phyloP scores from a whole-genome alignment of 1,140 invertebrate genomes.

The Drosophila lacertosa region DNA sequence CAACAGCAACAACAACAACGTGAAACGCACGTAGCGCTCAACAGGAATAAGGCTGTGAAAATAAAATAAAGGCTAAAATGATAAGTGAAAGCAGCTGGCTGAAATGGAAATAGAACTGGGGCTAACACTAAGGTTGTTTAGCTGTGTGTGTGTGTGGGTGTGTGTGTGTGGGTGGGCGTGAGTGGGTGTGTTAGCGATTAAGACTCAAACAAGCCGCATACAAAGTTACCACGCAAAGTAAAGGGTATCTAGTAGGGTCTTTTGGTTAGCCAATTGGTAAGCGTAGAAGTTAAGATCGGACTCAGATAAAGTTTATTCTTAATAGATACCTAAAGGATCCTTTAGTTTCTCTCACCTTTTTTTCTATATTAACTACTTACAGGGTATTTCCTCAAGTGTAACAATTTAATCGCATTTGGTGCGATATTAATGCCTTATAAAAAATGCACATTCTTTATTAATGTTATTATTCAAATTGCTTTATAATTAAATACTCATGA shows the following conservation, averaged over 20 bases:
- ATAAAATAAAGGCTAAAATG: conserved; percentile 75
- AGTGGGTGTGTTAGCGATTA: neutral
- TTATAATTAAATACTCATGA: neutral
- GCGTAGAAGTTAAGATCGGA: no score
- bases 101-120: conserved; percentile 10
- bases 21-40: conserved; percentile 47
- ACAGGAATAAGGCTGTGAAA: conserved; percentile 72
- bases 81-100: conserved; percentile 62
- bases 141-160: neutral
- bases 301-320: no score
- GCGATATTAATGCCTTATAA: no score
- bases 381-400: no score
- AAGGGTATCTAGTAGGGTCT: neutral
- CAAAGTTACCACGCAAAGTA: neutral
- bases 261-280: neutral
- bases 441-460: neutral
- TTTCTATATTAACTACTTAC: no score
- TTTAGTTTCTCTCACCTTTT: no score
- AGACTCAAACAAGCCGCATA: neutral
- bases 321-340: no score
- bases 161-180: neutral
- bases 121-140: neutral
- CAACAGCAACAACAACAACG: conserved; percentile 37
- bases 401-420: no score
- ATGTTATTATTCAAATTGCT: conserved; percentile 4